Evolutionary conservation across 2,888 invertebrate species (phyloP).

Genomic region (Agonopterix subpropinquella): DNA sequence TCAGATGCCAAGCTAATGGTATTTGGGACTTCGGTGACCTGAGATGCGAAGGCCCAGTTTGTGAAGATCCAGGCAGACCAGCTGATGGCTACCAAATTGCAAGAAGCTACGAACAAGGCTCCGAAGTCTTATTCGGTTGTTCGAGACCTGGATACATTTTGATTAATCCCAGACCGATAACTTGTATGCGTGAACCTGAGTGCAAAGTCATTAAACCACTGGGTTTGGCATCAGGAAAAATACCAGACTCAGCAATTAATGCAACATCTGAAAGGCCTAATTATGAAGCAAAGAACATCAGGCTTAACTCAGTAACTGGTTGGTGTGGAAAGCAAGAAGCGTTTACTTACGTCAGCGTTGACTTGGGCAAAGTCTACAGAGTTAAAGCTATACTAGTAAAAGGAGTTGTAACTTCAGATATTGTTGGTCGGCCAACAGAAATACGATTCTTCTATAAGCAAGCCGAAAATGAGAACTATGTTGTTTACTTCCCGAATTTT

Average conservation of each 20-base stretch:
- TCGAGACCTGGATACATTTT: constrained; percentile 94
- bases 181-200: constrained; percentile 93
- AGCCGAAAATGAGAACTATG: constrained; percentile 94
- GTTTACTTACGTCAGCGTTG: constrained; percentile 96
- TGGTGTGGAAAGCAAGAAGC: constrained; percentile 99
- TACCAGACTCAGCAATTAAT: constrained; percentile 96
- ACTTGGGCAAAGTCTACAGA: constrained; percentile 93
- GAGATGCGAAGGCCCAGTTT: constrained; percentile 96
- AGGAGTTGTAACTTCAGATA: constrained; percentile 95
- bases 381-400: constrained; percentile 95
- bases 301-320: constrained; percentile 94
- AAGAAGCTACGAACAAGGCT: constrained; percentile 90
- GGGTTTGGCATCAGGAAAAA: constrained; percentile 92
- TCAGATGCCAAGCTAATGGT: constrained; percentile 92
- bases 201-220: constrained; percentile 94
- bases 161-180: constrained; percentile 92
- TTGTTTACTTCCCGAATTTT: constrained; percentile 97
- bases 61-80: constrained; percentile 96
- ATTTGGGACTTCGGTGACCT: constrained; percentile 98
- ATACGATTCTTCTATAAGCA: constrained; percentile 98
- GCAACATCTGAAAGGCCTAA: constrained; percentile 95
- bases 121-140: constrained; percentile 93
- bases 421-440: constrained; percentile 96
- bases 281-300: constrained; percentile 92
- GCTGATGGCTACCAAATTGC: constrained; percentile 93